Conservation (phyloP, 2,113 vertebrate species). For the Carlito syrichta region DNA sequence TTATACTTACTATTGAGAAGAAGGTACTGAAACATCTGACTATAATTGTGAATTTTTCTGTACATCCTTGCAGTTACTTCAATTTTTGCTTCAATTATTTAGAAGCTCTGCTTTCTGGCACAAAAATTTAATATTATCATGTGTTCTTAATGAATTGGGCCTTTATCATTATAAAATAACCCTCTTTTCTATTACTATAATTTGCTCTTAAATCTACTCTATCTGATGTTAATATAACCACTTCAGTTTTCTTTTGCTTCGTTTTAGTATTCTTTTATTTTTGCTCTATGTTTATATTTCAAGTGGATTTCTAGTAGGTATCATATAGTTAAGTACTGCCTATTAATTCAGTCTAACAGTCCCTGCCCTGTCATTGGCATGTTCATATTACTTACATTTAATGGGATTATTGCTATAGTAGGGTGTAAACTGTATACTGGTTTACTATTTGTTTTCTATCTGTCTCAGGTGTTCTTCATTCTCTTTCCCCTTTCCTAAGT, state of each 20-base stretch:
- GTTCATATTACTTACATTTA: neutral
- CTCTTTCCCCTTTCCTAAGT: neutral
- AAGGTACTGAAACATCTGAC: neutral
- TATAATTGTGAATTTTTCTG: neutral
- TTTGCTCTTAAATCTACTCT: neutral
- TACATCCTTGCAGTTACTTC: neutral
- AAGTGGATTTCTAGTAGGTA: neutral
- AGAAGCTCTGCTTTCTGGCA: neutral
- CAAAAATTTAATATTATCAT: neutral
- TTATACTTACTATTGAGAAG: neutral
- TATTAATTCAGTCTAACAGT: neutral
- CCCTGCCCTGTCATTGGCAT: neutral
- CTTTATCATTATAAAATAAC: neutral
- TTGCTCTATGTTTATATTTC: neutral
- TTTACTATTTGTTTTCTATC: neutral
- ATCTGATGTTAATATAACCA: neutral
- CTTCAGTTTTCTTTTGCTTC: neutral
- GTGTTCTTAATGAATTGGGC: neutral
- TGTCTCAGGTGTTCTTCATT: neutral
- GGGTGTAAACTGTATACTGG: neutral
- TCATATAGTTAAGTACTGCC: neutral
- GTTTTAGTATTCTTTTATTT: neutral
- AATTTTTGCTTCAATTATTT: neutral
- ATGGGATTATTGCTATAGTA: neutral
- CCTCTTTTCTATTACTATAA: neutral